Evolutionary conservation across 1,140 invertebrate genomes (phyloP), one percentile per base, ranked within the genome.

Genomic region (Bombus superbus): DNA sequence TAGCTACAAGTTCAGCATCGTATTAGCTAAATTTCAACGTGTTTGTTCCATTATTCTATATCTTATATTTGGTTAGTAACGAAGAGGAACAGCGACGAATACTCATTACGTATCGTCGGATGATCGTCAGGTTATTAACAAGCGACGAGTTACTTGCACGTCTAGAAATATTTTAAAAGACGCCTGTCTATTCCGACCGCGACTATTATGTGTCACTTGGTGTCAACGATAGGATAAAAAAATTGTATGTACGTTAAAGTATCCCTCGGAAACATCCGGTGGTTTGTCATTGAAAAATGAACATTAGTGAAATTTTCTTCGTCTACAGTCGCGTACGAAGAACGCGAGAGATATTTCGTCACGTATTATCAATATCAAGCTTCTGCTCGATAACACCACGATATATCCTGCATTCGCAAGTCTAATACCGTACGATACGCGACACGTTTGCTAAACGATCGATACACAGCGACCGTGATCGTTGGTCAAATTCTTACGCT

Each of bases 341-440:
- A 64, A 62, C 22, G 32, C 72, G n/a, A 62, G 38, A 71, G 64
- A 85, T 87, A 85, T n/a, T 77, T 62, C 47, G 42, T 13, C 40
- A 86, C 74, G 74, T 86, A 59, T 88, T 89, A 89, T 86, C 87
- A 74, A 42, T 25, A 72, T 47, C 69, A 57, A 40, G 40, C 64
- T 42, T 64, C 38, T 25, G 38, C 69, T 83, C 78, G 64, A 86
- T 86, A 89, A 53, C 72, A 32, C 1, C 35, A 18, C 53, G 53
- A n/a, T n/a, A 66, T 62, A 38, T 66, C 8, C 78, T 38, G 15
- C 10, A 15, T 72, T 57, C n/a, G 72, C 4, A 79, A 88, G 83
- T 89, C 38, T 53, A 35, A 81, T 53, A 59, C 76, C 13, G 10
- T 32, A 57, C 18, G 64, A 72, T 32, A 79, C 42, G n/a, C 78